Percentiles rank a stretch among this genome's conserved stretches.
Conservation (phyloP, 2,888 invertebrate species). For the Leptarthrus brevirostris region DNA sequence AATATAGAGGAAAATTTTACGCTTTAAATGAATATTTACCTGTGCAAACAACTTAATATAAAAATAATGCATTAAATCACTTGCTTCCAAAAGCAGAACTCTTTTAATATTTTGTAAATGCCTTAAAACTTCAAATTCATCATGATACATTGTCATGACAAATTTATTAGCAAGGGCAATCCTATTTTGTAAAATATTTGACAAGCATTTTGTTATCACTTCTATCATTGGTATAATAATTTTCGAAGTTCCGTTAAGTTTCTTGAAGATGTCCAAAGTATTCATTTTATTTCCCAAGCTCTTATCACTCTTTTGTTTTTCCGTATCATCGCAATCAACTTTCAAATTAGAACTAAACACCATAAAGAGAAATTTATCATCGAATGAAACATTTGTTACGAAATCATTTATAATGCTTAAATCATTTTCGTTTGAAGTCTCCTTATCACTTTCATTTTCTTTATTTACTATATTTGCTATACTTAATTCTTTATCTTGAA, state of each 20-base stretch:
- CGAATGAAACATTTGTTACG: background rate
- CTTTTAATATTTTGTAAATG: slow-evolving; percentile 69
- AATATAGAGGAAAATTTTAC: background rate
- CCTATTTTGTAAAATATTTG: slow-evolving; percentile 65
- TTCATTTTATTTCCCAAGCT: slow-evolving; percentile 27
- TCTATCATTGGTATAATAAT: slow-evolving; percentile 66
- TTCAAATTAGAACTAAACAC: slow-evolving; percentile 58
- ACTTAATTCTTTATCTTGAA: background rate
- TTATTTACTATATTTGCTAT: no score
- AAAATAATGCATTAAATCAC: slow-evolving; percentile 69
- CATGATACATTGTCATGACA: slow-evolving; percentile 68
- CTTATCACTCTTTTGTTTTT: background rate
- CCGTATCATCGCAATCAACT: slow-evolving; percentile 14
- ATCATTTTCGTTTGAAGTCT: background rate
- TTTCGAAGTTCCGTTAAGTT: slow-evolving; percentile 59
- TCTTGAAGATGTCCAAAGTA: slow-evolving; percentile 50
- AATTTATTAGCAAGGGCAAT: slow-evolving; percentile 66
- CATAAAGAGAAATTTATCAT: slow-evolving; percentile 59
- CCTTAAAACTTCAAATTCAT: slow-evolving; percentile 67
- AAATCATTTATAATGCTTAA: background rate
- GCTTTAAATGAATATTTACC: slow-evolving; percentile 58
- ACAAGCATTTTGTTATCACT: slow-evolving; percentile 65
- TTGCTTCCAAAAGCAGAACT: slow-evolving; percentile 69
- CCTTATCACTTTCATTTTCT: background rate
- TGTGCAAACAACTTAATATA: slow-evolving; percentile 68